A percentile compares a stretch with the other conserved stretches of the same genome.
Conservation (phyloP, 2,888 invertebrate genomes). For the Ischnura elegans region DNA sequence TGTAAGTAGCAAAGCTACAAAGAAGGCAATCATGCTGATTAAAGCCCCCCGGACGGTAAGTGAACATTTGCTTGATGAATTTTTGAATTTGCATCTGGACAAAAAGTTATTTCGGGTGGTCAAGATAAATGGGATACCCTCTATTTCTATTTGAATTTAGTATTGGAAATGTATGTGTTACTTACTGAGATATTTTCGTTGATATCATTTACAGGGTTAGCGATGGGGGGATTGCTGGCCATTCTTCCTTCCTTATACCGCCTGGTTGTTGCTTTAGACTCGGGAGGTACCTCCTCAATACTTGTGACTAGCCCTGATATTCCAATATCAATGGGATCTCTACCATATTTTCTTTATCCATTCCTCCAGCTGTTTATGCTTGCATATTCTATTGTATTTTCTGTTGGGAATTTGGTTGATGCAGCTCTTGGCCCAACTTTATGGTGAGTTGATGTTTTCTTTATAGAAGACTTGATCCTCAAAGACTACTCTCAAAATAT, state of each 20-base stretch:
- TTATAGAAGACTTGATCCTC: slow-evolving; percentile 4
- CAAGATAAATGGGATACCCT: too few relatives aligned
- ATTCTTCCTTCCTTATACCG: slow-evolving; percentile 83
- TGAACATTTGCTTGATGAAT: too few relatives aligned
- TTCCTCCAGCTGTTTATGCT: neutral
- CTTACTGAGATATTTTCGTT: neutral
- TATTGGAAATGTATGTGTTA: too few relatives aligned
- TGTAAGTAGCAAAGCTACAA: too few relatives aligned
- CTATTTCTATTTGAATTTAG: too few relatives aligned
- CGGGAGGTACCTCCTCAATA: slow-evolving; percentile 24
- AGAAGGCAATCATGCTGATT: too few relatives aligned
- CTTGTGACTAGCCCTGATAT: slow-evolving; percentile 25
- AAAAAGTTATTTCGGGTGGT: too few relatives aligned
- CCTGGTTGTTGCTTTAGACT: slow-evolving; percentile 72
- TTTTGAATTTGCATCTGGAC: too few relatives aligned
- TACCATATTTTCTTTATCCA: slow-evolving; percentile 35
- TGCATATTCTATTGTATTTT: neutral
- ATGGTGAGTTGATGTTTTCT: slow-evolving; percentile 76
- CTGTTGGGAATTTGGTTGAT: slow-evolving; percentile 73
- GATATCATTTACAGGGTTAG: slow-evolving; percentile 76
- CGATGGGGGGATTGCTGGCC: slow-evolving; percentile 82
- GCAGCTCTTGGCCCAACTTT: slow-evolving; percentile 79
- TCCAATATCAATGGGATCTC: neutral
- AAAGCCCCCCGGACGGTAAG: too few relatives aligned
- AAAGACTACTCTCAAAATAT: too few relatives aligned